Evolutionary conservation across 30 jellyfish, hydroid and myxozoan species (phyloP), one percentile per base, ranked within the genome.

Genomic region (Nemopilema nomurai): DNA sequence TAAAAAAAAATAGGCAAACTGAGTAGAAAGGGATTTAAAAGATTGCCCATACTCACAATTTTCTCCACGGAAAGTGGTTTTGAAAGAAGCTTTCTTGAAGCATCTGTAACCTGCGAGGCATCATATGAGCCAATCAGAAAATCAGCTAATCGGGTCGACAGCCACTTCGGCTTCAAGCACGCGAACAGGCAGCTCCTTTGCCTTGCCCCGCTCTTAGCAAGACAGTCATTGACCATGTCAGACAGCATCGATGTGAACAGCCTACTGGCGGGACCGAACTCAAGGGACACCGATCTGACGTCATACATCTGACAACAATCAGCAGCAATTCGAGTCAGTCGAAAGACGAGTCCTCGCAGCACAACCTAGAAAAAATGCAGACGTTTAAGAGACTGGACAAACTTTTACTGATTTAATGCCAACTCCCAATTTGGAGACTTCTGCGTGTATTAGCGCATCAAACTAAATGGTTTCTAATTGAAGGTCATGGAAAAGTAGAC

Each of bases 51-150:
- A 41, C 90, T 82, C 32, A 90, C 97, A 17, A 82, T 62, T 66
- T 90, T 90, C 1, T 83, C 94, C 28, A 77, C n/a, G 3, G 97
- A 90, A 22, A 90, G 49, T 4, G 97, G 97, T 52, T 78, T 83
- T 49, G 78, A 6, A n/a, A 80, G 74, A 18, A 41, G 67, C 81
- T 18, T 20, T 69, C 89, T 81, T 6, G 76, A 52, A 28, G 30
- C 80, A 3, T 82, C 86, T 0, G 49, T 69, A 21, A 81, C 33
- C 23, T 51, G 13, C 51, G 92, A 41, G 69, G 79, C 86, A 25
- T 89, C 92, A 71, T 64, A 79, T 0, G 67, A 51, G 13, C 88
- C 26, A 21, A 90, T 70, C 30, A 90, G 18, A 26, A 32, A 75
- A 32, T 90, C 97, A 7, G 89, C 81, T n/a, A 84, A 41, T 19